Base-by-base conservation (phyloP, 2,797 vertebrate genomes). In the Esox masquinongy region DNA sequence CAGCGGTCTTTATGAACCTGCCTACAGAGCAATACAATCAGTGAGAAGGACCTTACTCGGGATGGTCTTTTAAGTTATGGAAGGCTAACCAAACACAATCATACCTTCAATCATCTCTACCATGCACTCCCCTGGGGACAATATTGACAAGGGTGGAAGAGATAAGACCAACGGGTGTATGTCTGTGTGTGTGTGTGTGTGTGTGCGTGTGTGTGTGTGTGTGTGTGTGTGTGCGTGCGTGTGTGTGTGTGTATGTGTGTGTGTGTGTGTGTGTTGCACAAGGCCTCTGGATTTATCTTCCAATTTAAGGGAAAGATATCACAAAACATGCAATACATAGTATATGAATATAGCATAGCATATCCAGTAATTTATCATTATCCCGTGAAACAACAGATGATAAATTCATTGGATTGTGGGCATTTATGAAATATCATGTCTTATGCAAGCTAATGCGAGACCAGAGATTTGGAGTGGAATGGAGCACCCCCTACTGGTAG, bases 401-500 rank as follows among this genome's bases (percentile, higher is more conserved):
- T 9, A 63, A 16, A 8, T 63, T 24, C 2, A 63, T 63, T n/a
- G 8, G 19, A 15, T 47, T 70, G 34, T 56, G n/a, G 14, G n/a
- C n/a, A 22, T 56, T 59, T 56, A 69, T 53, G 26, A 36, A 53
- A 75, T 75, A 68, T 47, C 8, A 39, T 6, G 31, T 68, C 50
- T 66, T 36, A 24, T 64, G 26, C 50, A 53, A 31, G 50, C 34
- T 34, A 50, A 9, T 53, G 29, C n/a, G 49, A 72, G 50, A 75
- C 34, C 74, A 70, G 36, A 64, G 19, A 77, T 83, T 77, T 82
- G 68, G 51, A 29, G 73, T 56, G 67, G 71, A 43, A 31, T 61
- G 74, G 72, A 85, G 73, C 74, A 77, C 76, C 87, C 84, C 78
- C 87, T 87, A 82, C 82, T 85, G 87, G 84, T 63, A 43, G 47